phyloP scores from a whole-genome alignment of 2,113 vertebrate genomes.

The Rhinolophus sinicus region DNA sequence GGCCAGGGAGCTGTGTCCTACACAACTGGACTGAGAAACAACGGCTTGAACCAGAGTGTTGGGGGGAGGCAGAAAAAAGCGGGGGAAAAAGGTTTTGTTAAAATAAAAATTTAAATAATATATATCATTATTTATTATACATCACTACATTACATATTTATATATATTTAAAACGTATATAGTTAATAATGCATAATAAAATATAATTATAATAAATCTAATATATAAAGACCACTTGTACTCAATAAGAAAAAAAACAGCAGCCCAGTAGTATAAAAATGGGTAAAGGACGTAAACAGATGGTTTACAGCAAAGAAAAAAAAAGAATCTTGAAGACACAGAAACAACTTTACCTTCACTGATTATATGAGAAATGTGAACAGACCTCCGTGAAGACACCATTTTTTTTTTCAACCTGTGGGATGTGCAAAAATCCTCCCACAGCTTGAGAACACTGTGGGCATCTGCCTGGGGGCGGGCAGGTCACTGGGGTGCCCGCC shows the following conservation, averaged over 20 bases:
- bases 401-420: too few species aligned
- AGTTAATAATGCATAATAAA: background rate
- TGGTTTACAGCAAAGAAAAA: background rate
- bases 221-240: background rate
- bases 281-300: background rate
- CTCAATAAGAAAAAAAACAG: background rate
- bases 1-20: too few species aligned
- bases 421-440: background rate
- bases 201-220: background rate
- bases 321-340: too few species aligned
- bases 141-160: background rate
- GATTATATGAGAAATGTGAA: background rate
- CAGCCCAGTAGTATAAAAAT: too few species aligned
- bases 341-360: background rate
- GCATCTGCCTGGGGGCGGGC: background rate
- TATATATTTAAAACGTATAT: background rate
- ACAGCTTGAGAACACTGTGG: background rate
- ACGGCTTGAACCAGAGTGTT: too few species aligned
- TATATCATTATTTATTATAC: background rate
- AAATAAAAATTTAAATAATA: background rate
- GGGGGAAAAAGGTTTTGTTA: too few species aligned
- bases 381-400: background rate
- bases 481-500: background rate
- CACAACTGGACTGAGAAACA: too few species aligned
- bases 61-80: too few species aligned